Percentiles rank a stretch among this genome's conserved stretches.
Evolutionary conservation across 2,888 invertebrate genomes (phyloP).

Genomic region (Chymomyza caudatula): DNA sequence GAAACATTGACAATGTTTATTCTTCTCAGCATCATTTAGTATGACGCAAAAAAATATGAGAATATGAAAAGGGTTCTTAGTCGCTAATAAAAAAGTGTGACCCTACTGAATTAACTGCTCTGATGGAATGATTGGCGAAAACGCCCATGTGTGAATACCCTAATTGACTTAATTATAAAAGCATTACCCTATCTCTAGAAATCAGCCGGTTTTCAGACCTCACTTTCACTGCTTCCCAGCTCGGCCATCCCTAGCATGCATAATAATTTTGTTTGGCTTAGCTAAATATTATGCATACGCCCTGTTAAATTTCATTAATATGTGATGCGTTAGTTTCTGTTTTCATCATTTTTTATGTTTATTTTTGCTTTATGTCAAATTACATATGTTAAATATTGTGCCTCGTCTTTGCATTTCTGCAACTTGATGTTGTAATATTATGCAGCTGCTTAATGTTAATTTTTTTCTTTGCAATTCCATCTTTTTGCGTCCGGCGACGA

Average conservation of each 20-base stretch:
- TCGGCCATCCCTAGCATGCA: neutral
- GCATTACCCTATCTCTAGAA: no score
- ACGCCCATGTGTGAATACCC: no score
- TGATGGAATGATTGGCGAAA: no score
- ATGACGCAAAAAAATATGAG: no score
- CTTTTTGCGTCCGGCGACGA: neutral
- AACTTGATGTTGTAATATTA: neutral
- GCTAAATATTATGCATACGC: conserved; percentile 68
- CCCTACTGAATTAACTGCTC: no score
- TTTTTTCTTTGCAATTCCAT: neutral
- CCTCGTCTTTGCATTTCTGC: neutral
- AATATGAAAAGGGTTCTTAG: no score
- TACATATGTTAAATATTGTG: conserved; percentile 3
- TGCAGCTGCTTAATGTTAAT: neutral
- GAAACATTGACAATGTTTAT: no score
- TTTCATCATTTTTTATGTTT: neutral
- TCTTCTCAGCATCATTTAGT: no score
- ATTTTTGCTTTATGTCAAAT: neutral
- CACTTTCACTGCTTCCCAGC: neutral
- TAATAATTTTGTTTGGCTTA: conserved; percentile 32
- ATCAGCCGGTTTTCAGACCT: no score
- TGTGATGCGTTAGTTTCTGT: conserved; percentile 15
- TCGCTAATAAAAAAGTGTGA: no score
- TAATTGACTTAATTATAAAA: no score
- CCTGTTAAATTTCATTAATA: conserved; percentile 68